A percentile compares a stretch with the other conserved stretches of the same genome.
phyloP scores from a whole-genome alignment of 2,797 vertebrate species.

The Sciurus carolinensis region DNA sequence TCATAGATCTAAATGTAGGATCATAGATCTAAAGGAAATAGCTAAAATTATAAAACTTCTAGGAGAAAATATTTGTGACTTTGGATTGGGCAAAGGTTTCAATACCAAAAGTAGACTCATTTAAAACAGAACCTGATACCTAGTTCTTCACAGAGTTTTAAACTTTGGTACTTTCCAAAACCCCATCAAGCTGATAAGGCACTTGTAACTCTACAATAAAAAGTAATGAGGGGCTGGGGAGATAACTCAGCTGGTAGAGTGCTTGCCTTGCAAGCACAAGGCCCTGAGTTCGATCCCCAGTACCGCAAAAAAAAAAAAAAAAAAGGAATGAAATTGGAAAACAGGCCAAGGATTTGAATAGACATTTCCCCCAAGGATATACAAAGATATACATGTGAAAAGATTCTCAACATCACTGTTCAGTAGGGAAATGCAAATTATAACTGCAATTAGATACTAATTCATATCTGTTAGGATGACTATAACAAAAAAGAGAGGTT shows the following conservation, averaged over 20 bases:
- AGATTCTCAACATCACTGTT: neutral
- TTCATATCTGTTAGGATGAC: neutral
- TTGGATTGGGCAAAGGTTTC: neutral
- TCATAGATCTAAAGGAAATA: neutral
- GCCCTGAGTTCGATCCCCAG: too few relatives aligned
- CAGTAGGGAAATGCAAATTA: neutral
- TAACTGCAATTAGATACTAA: neutral
- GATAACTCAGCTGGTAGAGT: too few relatives aligned
- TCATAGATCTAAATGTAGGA: neutral
- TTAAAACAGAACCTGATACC: neutral
- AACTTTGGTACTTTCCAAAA: neutral
- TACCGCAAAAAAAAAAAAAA: neutral
- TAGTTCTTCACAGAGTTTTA: neutral
- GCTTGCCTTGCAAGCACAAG: too few relatives aligned
- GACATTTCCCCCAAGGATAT: neutral
- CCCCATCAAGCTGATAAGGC: neutral
- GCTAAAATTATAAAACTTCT: neutral
- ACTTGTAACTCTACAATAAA: neutral
- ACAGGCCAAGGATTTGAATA: neutral
- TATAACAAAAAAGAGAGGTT: neutral
- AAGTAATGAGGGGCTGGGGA: neutral
- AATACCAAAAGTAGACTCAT: neutral
- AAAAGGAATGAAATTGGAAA: neutral
- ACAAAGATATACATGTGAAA: neutral
- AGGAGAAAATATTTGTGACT: neutral